These are phyloP conservation scores for Penaeus japonicus DNA, from an alignment of 1,140 invertebrate genomes.

Conservation along the genomic window DNA sequence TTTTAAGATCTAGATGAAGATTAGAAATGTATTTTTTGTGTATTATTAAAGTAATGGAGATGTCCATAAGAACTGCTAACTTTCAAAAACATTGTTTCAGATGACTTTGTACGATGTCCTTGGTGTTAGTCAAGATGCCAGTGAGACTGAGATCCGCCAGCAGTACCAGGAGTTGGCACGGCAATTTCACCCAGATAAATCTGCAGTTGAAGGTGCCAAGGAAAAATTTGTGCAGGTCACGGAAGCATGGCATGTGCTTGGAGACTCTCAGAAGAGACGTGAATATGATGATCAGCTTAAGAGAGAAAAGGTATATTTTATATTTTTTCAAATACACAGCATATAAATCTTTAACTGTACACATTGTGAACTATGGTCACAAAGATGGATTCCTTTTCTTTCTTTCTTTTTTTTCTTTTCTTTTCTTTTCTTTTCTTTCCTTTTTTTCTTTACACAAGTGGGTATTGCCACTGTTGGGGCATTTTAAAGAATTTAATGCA, in stretches of 20 bases:
- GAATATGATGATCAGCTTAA: slow-evolving; percentile 59
- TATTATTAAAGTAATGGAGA: neutral
- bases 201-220: slow-evolving; percentile 45
- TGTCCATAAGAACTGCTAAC: neutral
- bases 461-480: too few species aligned
- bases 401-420: too few species aligned
- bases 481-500: too few species aligned
- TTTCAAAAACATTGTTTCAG: slow-evolving; percentile 11
- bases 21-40: neutral
- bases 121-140: slow-evolving; percentile 56
- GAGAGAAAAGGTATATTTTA: slow-evolving; percentile 50
- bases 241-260: slow-evolving; percentile 56
- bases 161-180: slow-evolving; percentile 57
- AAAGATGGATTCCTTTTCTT: too few species aligned
- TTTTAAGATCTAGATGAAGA: neutral
- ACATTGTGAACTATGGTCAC: too few species aligned
- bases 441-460: too few species aligned
- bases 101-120: slow-evolving; percentile 58
- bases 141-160: slow-evolving; percentile 55
- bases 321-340: neutral
- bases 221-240: slow-evolving; percentile 52
- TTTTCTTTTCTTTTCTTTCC: too few species aligned
- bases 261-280: slow-evolving; percentile 48
- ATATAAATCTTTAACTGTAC: too few species aligned
- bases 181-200: slow-evolving; percentile 57